These are phyloP conservation scores for Caenorhabditis elegans DNA, from an alignment of 1,140 invertebrate genomes.

Conservation along the genomic window DNA sequence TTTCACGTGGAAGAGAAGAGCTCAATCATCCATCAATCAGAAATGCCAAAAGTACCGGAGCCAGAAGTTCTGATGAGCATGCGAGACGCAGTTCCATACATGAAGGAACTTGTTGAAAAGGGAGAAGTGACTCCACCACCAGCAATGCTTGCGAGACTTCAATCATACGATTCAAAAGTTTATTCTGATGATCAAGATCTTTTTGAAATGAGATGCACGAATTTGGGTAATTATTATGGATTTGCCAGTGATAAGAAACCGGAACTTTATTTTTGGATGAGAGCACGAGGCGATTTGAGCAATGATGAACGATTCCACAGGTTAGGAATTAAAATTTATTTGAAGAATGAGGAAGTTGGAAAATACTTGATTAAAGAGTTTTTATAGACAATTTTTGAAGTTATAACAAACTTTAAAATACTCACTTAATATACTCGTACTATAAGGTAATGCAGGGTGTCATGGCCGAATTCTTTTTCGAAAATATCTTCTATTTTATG, in stretches of 20 bases:
- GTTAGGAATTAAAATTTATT: not conserved
- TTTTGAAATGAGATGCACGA: not conserved
- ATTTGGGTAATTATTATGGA: slow-evolving; percentile 11
- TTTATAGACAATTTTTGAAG: too few relatives aligned
- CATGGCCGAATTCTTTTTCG: too few relatives aligned
- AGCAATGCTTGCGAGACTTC: not conserved
- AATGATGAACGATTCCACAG: slow-evolving; percentile 30
- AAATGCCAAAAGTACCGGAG: slow-evolving; percentile 37
- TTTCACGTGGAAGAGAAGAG: slow-evolving; percentile 44
- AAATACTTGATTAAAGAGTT: too few relatives aligned
- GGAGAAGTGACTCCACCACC: slow-evolving; percentile 12
- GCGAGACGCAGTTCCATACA: slow-evolving; percentile 34
- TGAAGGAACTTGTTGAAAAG: slow-evolving; percentile 7
- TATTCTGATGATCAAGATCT: slow-evolving; percentile 32
- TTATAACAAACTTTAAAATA: too few relatives aligned
- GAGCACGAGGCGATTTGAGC: slow-evolving; percentile 23
- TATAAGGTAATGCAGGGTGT: too few relatives aligned
- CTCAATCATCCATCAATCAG: slow-evolving; percentile 40
- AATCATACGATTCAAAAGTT: slow-evolving; percentile 32
- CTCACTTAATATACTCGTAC: too few relatives aligned
- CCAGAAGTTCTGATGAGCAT: slow-evolving; percentile 4
- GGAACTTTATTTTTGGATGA: slow-evolving; percentile 41
- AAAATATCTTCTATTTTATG: too few relatives aligned
- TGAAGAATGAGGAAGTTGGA: too few relatives aligned
- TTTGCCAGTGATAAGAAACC: slow-evolving; percentile 21